Evolutionary conservation across 2,113 vertebrate genomes (phyloP).

Genomic region (Oceanites oceanicus): DNA sequence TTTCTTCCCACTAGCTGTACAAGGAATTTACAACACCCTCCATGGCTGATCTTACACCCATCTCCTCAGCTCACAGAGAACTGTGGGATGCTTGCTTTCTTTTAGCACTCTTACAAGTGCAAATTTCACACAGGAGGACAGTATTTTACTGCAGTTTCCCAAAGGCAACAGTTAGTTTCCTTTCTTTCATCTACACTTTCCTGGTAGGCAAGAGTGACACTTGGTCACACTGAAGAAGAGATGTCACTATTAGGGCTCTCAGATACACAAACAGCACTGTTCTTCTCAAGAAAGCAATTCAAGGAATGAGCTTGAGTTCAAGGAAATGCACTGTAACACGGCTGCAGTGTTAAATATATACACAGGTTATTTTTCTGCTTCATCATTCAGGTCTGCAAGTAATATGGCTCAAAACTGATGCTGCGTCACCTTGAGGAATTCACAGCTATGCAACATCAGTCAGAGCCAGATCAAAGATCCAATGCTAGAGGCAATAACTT

Average conservation of each 20-base stretch:
- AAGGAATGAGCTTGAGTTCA: background rate
- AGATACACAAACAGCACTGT: background rate
- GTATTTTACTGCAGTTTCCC: background rate
- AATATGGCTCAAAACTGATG: background rate
- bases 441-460: background rate
- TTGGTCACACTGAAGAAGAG: background rate
- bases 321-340: background rate
- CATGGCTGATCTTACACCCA: background rate
- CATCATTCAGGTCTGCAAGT: background rate
- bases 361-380: constrained; percentile 3
- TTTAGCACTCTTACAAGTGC: background rate
- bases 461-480: constrained; percentile 51
- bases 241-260: background rate
- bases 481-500: constrained; percentile 17
- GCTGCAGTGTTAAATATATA: background rate
- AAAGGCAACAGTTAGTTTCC: background rate
- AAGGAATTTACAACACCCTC: background rate
- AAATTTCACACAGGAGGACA: background rate
- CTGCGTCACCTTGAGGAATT: constrained; percentile 14
- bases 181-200: background rate
- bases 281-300: background rate
- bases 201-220: background rate
- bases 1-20: background rate
- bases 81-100: background rate
- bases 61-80: background rate